These are phyloP conservation scores for Anoncus sp. DNA, from an alignment of 2,888 invertebrate species.

Conservation along the genomic window DNA sequence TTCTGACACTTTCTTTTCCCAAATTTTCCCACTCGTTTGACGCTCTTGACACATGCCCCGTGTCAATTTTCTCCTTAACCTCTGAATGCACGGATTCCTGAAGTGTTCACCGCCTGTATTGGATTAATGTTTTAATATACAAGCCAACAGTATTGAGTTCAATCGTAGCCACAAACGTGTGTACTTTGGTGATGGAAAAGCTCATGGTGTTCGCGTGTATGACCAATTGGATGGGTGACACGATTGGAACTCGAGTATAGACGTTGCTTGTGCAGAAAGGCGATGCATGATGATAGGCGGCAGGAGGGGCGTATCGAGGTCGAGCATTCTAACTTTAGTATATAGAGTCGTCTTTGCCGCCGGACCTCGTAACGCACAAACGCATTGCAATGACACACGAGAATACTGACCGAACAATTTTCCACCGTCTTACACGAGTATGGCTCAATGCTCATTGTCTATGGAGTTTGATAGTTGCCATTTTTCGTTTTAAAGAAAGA, in stretches of 20 bases:
- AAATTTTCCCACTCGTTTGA: too few species aligned
- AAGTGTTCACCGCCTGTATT: too few species aligned
- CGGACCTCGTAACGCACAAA: constrained; percentile 13
- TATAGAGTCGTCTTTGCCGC: constrained; percentile 38
- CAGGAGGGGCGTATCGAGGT: constrained; percentile 54
- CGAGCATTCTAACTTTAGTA: constrained; percentile 61
- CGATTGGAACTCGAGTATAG: constrained; percentile 7
- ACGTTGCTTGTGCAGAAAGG: not conserved
- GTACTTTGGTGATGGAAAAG: too few species aligned
- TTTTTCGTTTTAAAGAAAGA: not conserved
- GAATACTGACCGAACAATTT: constrained; percentile 12
- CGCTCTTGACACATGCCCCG: too few species aligned
- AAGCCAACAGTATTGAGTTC: too few species aligned
- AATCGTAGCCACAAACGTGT: too few species aligned
- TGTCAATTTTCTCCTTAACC: too few species aligned
- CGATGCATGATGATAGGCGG: not conserved
- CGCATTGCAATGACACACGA: too few species aligned
- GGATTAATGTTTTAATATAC: too few species aligned
- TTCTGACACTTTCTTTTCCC: not conserved
- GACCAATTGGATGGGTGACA: not conserved
- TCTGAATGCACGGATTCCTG: too few species aligned
- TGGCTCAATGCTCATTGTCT: not conserved
- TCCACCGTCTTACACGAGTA: constrained; percentile 3
- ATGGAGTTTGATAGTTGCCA: not conserved
- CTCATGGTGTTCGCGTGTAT: too few species aligned